Conservation (phyloP, 1,140 invertebrate species). For the Aporrectodea caliginosa region DNA sequence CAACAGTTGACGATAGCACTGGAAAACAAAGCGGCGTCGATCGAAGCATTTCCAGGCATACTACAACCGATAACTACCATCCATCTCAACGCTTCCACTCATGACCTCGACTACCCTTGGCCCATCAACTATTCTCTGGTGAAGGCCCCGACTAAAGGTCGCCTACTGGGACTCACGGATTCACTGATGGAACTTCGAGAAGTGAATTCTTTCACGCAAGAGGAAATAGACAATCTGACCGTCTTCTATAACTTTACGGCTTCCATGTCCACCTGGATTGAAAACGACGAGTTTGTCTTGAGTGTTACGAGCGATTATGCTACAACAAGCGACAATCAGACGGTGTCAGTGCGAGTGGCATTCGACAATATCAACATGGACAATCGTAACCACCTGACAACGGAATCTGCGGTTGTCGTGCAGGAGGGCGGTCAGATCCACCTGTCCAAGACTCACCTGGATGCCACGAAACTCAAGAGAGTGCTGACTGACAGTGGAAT, state of each 20-base stretch:
- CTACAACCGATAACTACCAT: slow-evolving; percentile 63
- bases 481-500: slow-evolving; percentile 37
- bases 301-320: slow-evolving; percentile 75
- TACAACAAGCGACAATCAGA: slow-evolving; percentile 47
- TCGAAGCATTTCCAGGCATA: slow-evolving; percentile 83
- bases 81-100: slow-evolving; percentile 70
- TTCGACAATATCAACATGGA: slow-evolving; percentile 49
- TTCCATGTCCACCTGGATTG: not conserved
- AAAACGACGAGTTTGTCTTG: slow-evolving; percentile 8
- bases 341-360: slow-evolving; percentile 52
- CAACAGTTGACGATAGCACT: slow-evolving; percentile 69
- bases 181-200: not conserved
- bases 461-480: slow-evolving; percentile 45
- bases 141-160: not conserved
- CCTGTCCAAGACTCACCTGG: slow-evolving; percentile 46
- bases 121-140: slow-evolving; percentile 44
- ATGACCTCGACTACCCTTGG: slow-evolving; percentile 61
- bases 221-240: not conserved
- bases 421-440: slow-evolving; percentile 50
- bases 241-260: not conserved
- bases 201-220: not conserved
- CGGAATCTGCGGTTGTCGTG: slow-evolving; percentile 40
- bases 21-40: slow-evolving; percentile 62
- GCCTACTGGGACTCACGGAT: not conserved
- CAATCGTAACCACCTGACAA: slow-evolving; percentile 41